phyloP scores from a whole-genome alignment of 2,888 invertebrate species.

The Melanophora roralis region DNA sequence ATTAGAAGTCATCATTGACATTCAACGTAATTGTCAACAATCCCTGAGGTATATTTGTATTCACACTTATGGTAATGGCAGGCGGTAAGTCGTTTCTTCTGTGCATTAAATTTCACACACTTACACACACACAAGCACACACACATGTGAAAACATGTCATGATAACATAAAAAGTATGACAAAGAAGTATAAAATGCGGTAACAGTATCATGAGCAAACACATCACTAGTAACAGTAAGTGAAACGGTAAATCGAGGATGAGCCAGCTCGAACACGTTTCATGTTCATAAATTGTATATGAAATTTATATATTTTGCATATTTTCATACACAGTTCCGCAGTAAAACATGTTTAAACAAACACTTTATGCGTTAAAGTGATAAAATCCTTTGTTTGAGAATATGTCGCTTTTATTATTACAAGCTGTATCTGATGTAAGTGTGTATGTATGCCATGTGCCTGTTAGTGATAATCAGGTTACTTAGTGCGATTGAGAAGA shows the following conservation, averaged over 20 bases:
- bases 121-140: neutral
- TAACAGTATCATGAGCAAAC: neutral
- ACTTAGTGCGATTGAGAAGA: slow-evolving; percentile 41
- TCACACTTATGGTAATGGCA: slow-evolving; percentile 30
- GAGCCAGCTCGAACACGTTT: slow-evolving; percentile 2
- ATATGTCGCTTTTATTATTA: neutral
- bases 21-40: slow-evolving; percentile 34
- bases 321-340: neutral
- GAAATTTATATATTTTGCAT: neutral
- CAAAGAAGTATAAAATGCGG: neutral
- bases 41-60: slow-evolving; percentile 42
- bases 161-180: neutral
- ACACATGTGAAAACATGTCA: neutral
- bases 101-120: slow-evolving; percentile 28
- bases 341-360: slow-evolving; percentile 38
- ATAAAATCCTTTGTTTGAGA: slow-evolving; percentile 29
- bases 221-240: neutral
- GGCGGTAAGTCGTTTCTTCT: neutral
- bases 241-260: neutral
- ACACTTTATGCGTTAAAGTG: slow-evolving; percentile 49
- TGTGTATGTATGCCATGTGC: slow-evolving; percentile 1
- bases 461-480: slow-evolving; percentile 45
- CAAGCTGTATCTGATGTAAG: neutral
- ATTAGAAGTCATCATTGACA: slow-evolving; percentile 17
- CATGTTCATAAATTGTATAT: too few relatives aligned